phyloP scores from a whole-genome alignment of 2,113 vertebrate genomes.

The Melanerpes aurifrons region DNA sequence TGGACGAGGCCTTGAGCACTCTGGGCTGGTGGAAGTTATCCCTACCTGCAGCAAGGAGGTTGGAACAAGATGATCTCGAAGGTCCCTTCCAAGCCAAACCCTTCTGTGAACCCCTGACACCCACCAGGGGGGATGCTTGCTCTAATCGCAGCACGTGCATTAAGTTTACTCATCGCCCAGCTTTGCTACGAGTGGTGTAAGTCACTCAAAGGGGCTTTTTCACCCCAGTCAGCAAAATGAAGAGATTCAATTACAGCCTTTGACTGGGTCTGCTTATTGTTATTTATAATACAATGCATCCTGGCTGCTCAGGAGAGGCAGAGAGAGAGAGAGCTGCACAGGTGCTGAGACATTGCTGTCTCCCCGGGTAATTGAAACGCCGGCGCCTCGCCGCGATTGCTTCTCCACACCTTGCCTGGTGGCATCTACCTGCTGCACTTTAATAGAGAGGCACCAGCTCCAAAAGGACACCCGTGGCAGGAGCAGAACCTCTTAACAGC shows the following conservation, averaged over 20 bases:
- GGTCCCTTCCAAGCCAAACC: not conserved
- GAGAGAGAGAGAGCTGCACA: slow-evolving; percentile 40
- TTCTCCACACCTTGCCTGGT: not conserved
- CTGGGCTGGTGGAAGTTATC: too few species aligned
- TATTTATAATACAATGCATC: slow-evolving; percentile 70
- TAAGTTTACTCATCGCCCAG: not conserved
- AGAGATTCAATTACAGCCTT: slow-evolving; percentile 73
- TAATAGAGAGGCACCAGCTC: not conserved
- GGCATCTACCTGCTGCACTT: slow-evolving; percentile 26
- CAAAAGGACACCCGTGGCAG: slow-evolving; percentile 27
- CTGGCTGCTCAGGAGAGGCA: slow-evolving; percentile 2
- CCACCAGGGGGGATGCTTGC: not conserved
- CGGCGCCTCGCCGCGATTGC: not conserved
- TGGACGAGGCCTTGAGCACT: too few species aligned
- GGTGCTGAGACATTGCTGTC: not conserved
- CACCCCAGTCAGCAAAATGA: slow-evolving; percentile 69
- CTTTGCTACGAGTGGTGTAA: not conserved
- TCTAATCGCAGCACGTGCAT: not conserved
- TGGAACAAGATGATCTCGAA: too few species aligned
- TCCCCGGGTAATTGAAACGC: slow-evolving; percentile 39
- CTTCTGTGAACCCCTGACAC: not conserved
- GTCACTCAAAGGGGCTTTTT: slow-evolving; percentile 54
- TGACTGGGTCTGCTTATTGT: slow-evolving; percentile 66
- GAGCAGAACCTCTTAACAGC: slow-evolving; percentile 18
- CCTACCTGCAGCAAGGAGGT: too few species aligned